Base-by-base conservation (phyloP, 2,113 vertebrate species). In the Erinaceus europaeus region DNA sequence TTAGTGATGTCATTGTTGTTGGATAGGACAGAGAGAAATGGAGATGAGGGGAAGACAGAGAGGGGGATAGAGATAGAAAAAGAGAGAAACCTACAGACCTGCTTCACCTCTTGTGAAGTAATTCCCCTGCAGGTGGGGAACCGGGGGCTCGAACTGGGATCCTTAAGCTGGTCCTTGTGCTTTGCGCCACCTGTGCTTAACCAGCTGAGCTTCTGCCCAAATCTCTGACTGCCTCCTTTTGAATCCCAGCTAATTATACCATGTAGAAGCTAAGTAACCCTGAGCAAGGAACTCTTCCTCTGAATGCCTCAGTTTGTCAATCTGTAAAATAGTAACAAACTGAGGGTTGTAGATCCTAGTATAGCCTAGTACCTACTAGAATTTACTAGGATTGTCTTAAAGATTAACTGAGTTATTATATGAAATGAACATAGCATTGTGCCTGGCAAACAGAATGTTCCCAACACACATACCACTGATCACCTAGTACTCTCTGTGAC, bases 401-500 rank as follows among this genome's bases (percentile, higher is more conserved):
- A 11, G 44, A 40, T 20, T 42, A 46, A 36, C 34, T 48, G 27
- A 68, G 13, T 68, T 40, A 23, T 13, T 38, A 17, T 14, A 17
- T 10, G n/a, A 36, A 42, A 61, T 48, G 36, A 59, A 34, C 17
- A 48, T 2, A n/a, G 46, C 32, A 3, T 9, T 1, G 12, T 50
- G n/a, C 9, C 44, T 2, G 4, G 68, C 67, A 20, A 23, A 2
- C 7, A 8, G 44, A n/a, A 5, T 0, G 2, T 27, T 46, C 38
- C 18, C 13, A 4, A 9, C 13, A 5, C 11, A 1, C 20, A 2
- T 5, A 3, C 27, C 32, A 2, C 0, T 50, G 68, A 14, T 25
- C 12, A 8, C 32, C 36, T 17, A 9, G 3, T 11, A 7, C 50
- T 20, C 34, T 61, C 38, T 14, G 0, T 9, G 9, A 1, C 2